Evolutionary conservation across 2,888 invertebrate genomes (phyloP), one percentile per base, ranked within the genome.

Genomic region (Drosophila maculinotata): DNA sequence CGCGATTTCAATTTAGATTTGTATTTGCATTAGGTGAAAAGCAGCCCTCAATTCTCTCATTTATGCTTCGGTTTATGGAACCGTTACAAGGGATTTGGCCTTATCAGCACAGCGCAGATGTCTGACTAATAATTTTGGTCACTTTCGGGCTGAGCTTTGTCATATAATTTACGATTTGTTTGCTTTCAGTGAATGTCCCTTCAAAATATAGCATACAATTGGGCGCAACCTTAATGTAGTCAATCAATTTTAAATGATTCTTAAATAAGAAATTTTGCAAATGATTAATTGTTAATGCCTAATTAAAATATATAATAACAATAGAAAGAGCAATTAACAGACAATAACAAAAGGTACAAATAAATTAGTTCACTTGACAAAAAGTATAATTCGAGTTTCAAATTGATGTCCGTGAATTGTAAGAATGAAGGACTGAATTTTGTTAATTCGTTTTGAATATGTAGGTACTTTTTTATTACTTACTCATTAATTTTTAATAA

Each of bases 1-100:
- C 48, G 33, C 33, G 57, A 53, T 75, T 69, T 42, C 49, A 63
- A 57, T 71, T 69, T 38, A 42, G 23, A 73, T 68, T 68, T 52
- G 35, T 41, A 39, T 68, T 62, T 56, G 59, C 53, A 33, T 71
- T 71, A 59, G 45, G 17, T 26, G 4, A 12, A 14, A 30, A n/a
- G 9, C 35, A 3, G 35, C 7, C 26, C 23, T 33, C 17, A 38
- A 49, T 64, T 23, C 39, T 28, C 28, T 12, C 28, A 17, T 38
- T 12, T 7, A 14, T 20, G 17, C 14, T 30, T 12, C 35, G 5
- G 8, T 12, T 23, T 1, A n/a, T 14, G 26, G 7, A 5, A 14
- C 59, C 35, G 15, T 30, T 17, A 15, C 3, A 6, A 10, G 6
- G 12, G 2, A 15, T 9, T 59, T 51, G 8, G 5, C 17, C 35